These are phyloP conservation scores for Amphimallon solstitiale DNA, from an alignment of 2,888 invertebrate species.

Conservation along the genomic window DNA sequence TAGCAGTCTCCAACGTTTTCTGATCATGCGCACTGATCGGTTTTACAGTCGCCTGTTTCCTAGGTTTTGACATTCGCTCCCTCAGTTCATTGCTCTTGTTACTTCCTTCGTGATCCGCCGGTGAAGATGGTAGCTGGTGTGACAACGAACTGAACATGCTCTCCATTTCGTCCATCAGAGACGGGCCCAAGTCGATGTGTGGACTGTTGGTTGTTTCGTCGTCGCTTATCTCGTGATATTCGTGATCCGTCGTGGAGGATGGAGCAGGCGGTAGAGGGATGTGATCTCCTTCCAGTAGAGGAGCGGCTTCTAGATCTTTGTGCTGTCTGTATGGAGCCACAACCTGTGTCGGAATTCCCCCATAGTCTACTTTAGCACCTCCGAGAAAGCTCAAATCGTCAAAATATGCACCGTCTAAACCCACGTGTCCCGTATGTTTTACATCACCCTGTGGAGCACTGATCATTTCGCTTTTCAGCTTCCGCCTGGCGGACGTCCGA, in stretches of 20 bases:
- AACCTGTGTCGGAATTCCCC: conserved; percentile 86
- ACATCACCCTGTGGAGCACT: conserved; percentile 97
- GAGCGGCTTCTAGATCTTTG: conserved; percentile 80
- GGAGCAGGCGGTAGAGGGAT: conserved; percentile 61
- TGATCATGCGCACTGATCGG: conserved; percentile 94
- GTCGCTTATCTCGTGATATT: conserved; percentile 86
- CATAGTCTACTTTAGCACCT: conserved; percentile 68
- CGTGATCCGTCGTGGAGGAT: conserved; percentile 68
- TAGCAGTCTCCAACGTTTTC: conserved; percentile 90
- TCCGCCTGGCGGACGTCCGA: conserved; percentile 70
- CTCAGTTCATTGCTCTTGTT: conserved; percentile 77
- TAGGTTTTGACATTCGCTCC: conserved; percentile 65
- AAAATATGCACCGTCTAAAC: conserved; percentile 96
- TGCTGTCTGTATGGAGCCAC: conserved; percentile 91
- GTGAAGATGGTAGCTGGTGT: conserved; percentile 47
- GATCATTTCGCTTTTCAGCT: conserved; percentile 91
- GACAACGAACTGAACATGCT: conserved; percentile 81
- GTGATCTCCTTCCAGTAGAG: conserved; percentile 65
- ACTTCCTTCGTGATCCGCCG: conserved; percentile 64
- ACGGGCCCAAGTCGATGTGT: conserved; percentile 83
- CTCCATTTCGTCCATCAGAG: conserved; percentile 89
- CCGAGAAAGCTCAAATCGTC: conserved; percentile 88
- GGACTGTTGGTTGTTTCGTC: conserved; percentile 73
- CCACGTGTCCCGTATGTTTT: conserved; percentile 95
- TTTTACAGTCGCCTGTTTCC: conserved; percentile 74